Conservation (phyloP, 2,888 invertebrate species). For the Cheilosia vernalis region DNA sequence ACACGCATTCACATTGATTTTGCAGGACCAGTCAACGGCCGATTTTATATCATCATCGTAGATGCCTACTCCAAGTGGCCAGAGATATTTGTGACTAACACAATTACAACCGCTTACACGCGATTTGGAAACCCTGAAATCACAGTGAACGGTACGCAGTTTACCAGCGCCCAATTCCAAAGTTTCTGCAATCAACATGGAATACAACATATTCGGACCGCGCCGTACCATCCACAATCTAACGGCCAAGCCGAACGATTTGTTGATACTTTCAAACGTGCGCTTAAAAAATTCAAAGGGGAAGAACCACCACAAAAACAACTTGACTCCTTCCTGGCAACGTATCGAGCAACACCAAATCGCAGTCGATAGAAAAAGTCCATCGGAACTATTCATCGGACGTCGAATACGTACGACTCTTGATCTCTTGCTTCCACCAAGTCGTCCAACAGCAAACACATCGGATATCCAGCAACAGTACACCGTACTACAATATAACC, state of each 20-base stretch:
- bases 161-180: conserved; percentile 41
- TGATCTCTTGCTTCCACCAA: conserved; percentile 19
- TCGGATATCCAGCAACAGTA: neutral
- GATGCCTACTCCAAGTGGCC: conserved; percentile 10
- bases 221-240: conserved; percentile 66
- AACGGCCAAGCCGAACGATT: too few species aligned
- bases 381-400: conserved; percentile 33
- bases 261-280: conserved; percentile 75
- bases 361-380: conserved; percentile 28
- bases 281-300: conserved; percentile 25
- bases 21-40: conserved; percentile 22
- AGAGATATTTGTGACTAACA: conserved; percentile 2
- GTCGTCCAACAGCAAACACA: neutral
- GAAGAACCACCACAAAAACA: conserved; percentile 12
- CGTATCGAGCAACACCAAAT: conserved; percentile 36
- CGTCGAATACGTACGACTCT: conserved; percentile 31
- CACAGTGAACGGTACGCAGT: conserved; percentile 66
- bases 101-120: neutral
- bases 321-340: conserved; percentile 19
- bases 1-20: conserved; percentile 18
- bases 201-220: conserved; percentile 66
- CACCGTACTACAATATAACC: conserved; percentile 33
- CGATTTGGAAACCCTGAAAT: conserved; percentile 1
- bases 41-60: conserved; percentile 20
- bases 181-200: conserved; percentile 56